Evolutionary conservation across 2,888 invertebrate species (phyloP).

Genomic region (Tipula confusa): DNA sequence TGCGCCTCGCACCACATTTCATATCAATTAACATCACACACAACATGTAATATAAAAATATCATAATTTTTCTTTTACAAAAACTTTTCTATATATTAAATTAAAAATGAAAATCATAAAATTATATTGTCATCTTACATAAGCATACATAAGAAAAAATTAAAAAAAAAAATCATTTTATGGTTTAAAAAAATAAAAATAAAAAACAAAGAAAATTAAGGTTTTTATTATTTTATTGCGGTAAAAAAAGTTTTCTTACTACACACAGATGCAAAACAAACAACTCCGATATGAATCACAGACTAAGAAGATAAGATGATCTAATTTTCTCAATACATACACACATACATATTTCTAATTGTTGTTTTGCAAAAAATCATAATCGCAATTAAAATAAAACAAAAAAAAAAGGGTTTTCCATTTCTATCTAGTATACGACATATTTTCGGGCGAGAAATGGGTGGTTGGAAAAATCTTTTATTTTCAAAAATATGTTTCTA

Average conservation of each 20-base stretch:
- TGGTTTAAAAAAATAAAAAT: background rate
- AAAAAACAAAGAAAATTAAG: constrained; percentile 3
- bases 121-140: constrained; percentile 25
- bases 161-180: background rate
- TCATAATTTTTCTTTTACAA: background rate
- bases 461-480: background rate
- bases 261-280: background rate
- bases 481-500: background rate
- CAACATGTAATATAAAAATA: constrained; percentile 12
- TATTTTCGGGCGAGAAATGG: background rate
- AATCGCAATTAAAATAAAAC: background rate
- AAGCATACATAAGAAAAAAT: background rate
- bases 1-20: background rate
- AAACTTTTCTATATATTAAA: background rate
- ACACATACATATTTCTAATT: background rate
- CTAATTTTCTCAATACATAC: background rate
- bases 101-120: constrained; percentile 25
- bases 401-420: background rate
- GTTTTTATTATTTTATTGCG: constrained; percentile 20
- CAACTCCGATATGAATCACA: background rate
- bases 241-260: background rate
- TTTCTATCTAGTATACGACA: background rate
- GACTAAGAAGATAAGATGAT: background rate
- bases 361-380: background rate
- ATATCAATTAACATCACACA: constrained; percentile 25